Conservation (phyloP, 2,888 invertebrate species). For the Erebia palarica region DNA sequence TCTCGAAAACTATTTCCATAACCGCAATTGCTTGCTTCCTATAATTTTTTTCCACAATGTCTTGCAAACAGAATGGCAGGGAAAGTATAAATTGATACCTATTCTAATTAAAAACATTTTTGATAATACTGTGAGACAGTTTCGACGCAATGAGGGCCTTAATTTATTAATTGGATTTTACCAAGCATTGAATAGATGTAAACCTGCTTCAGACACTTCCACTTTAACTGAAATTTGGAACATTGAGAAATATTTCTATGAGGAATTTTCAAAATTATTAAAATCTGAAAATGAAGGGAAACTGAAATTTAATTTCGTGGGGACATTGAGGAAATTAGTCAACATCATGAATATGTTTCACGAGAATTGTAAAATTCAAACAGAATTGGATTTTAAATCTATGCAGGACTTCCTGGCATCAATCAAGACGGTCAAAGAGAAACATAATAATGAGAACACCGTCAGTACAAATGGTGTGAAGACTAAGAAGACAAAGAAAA, state of each 20-base stretch:
- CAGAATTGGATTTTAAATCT: conserved; percentile 58
- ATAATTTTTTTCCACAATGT: conserved; percentile 85
- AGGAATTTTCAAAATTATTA: conserved; percentile 64
- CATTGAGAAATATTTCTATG: conserved; percentile 75
- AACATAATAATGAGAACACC: conserved; percentile 45
- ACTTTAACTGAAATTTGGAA: conserved; percentile 59
- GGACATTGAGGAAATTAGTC: conserved; percentile 79
- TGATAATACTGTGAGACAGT: conserved; percentile 83
- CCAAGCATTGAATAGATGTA: conserved; percentile 79
- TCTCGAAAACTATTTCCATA: conserved; percentile 83
- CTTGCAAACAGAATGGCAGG: conserved; percentile 85
- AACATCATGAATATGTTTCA: conserved; percentile 75
- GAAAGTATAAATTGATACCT: conserved; percentile 83
- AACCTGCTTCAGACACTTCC: conserved; percentile 60
- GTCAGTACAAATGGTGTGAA: conserved; percentile 42
- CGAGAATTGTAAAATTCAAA: conserved; percentile 62
- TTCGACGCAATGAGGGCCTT: conserved; percentile 85
- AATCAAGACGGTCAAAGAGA: conserved; percentile 57
- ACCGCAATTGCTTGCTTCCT: conserved; percentile 85
- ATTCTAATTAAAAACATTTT: conserved; percentile 84
- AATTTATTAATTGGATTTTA: conserved; percentile 86
- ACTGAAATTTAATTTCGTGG: conserved; percentile 83
- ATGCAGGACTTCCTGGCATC: conserved; percentile 46
- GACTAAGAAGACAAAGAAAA: conserved; percentile 46
- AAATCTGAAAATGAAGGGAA: conserved; percentile 60